phyloP scores from a whole-genome alignment of 2,113 vertebrate genomes.

The Podarcis muralis region DNA sequence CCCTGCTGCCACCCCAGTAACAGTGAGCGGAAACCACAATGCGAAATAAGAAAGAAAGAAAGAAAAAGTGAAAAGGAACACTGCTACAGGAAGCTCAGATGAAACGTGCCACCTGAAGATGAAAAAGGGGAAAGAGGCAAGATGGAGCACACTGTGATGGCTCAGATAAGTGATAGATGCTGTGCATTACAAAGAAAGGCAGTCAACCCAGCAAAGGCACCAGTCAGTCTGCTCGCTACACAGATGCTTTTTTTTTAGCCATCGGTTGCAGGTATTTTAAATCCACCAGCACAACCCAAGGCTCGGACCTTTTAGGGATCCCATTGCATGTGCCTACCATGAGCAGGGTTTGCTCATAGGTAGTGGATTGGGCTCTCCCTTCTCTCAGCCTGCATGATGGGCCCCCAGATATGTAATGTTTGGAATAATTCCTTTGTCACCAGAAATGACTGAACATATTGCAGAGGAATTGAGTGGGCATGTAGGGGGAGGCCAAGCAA shows the following conservation, averaged over 20 bases:
- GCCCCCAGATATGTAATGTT: background rate
- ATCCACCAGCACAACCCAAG: background rate
- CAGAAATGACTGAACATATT: background rate
- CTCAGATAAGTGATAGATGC: background rate
- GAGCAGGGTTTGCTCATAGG: background rate
- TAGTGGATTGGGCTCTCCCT: background rate
- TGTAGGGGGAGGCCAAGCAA: too few species aligned
- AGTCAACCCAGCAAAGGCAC: too few species aligned
- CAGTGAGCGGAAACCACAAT: constrained; percentile 4
- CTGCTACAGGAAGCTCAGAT: background rate
- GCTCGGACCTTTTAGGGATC: background rate
- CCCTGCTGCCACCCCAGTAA: background rate
- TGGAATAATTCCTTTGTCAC: background rate
- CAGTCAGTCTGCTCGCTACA: background rate
- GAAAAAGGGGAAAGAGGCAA: background rate
- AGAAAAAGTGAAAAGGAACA: background rate
- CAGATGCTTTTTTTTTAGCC: background rate
- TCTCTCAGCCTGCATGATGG: background rate
- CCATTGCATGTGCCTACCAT: background rate
- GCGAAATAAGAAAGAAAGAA: background rate
- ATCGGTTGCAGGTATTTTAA: background rate
- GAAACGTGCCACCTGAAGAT: background rate
- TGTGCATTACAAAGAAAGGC: background rate
- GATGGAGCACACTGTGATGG: too few species aligned
- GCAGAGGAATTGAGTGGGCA: too few species aligned